Evolutionary conservation across 2,113 vertebrate genomes (phyloP).

Genomic region (Brachypteracias leptosomus): DNA sequence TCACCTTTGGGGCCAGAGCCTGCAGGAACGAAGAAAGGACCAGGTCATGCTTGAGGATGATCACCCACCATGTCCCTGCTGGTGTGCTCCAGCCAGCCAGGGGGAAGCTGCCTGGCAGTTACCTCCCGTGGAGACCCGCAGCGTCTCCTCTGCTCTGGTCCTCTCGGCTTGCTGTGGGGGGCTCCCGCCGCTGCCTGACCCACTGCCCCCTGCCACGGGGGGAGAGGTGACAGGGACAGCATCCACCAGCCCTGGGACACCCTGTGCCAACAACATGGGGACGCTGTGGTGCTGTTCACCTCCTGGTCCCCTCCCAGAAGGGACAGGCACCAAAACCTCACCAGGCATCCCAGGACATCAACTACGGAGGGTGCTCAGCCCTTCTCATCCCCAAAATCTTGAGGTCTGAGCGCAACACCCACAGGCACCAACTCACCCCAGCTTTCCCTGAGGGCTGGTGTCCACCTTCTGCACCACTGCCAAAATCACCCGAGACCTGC

Average conservation of each 20-base stretch:
- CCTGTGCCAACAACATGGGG: not conserved
- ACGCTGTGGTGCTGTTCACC: accelerated
- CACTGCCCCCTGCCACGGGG: not conserved
- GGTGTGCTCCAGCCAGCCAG: accelerated
- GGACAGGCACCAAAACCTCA: accelerated
- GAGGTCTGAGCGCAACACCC: accelerated
- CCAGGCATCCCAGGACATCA: accelerated
- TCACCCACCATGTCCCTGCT: accelerated
- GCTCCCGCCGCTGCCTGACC: accelerated
- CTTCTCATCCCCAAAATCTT: not conserved
- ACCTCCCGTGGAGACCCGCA: constrained; percentile 14
- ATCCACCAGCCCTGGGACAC: constrained; percentile 14
- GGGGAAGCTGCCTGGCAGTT: not conserved
- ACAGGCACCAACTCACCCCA: not conserved
- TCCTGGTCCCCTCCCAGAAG: not conserved
- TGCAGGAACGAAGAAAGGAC: not conserved
- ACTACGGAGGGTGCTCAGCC: not conserved
- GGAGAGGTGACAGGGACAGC: constrained; percentile 69
- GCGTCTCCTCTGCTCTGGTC: not conserved
- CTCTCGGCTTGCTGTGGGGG: not conserved
- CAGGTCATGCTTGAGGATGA: accelerated
- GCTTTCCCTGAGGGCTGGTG: not conserved
- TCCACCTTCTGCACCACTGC: constrained; percentile 76
- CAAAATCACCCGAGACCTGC: constrained; percentile 86
- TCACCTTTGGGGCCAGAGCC: constrained; percentile 63